Conservation (phyloP, 1,140 invertebrate species). For the Dendroctonus ponderosae region DNA sequence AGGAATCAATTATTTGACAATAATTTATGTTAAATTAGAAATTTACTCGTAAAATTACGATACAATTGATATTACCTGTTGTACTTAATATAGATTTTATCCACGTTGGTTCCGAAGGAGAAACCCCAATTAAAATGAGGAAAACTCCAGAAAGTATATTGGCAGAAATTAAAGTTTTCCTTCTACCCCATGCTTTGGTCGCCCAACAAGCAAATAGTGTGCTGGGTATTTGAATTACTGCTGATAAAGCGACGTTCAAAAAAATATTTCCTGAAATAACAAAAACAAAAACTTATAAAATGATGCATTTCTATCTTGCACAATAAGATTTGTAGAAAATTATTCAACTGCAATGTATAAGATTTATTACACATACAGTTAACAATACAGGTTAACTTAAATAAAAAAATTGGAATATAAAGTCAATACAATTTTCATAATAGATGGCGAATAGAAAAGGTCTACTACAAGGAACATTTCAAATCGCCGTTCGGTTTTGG, state of each 20-base stretch:
- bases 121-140: slow-evolving; percentile 60
- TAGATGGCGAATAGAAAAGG: too few species aligned
- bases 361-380: too few species aligned
- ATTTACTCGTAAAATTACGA: too few species aligned
- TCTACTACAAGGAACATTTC: too few species aligned
- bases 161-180: slow-evolving; percentile 61
- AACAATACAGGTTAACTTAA: too few species aligned
- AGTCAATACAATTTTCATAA: too few species aligned
- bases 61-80: slow-evolving; percentile 2
- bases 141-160: slow-evolving; percentile 64
- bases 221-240: slow-evolving; percentile 65
- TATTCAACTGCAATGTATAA: too few species aligned
- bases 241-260: slow-evolving; percentile 70
- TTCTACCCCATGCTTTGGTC: slow-evolving; percentile 65
- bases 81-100: slow-evolving; percentile 57
- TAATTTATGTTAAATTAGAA: too few species aligned
- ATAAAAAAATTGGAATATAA: too few species aligned
- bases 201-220: slow-evolving; percentile 65
- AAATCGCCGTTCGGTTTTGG: too few species aligned
- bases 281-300: not conserved
- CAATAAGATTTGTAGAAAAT: too few species aligned
- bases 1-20: too few species aligned
- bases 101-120: slow-evolving; percentile 54
- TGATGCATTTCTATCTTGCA: not conserved
- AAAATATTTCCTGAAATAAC: slow-evolving; percentile 59